Evolutionary conservation across 2,113 vertebrate genomes (phyloP).

Genomic region (Tinamus guttatus): DNA sequence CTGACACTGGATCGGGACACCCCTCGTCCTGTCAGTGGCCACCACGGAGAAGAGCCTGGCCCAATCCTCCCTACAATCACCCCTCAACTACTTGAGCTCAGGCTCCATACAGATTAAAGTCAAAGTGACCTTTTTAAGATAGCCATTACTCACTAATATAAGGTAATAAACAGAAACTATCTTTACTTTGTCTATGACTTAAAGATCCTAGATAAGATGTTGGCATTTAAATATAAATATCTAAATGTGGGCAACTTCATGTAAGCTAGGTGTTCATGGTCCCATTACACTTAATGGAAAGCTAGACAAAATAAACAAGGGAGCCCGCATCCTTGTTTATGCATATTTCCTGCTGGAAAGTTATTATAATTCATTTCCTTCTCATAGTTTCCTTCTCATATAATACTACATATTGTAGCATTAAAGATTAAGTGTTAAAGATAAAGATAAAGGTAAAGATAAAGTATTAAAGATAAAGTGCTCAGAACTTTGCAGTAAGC

Average conservation of each 20-base stretch:
- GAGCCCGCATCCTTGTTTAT: background rate
- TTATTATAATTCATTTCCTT: background rate
- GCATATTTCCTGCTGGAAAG: background rate
- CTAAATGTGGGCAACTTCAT: background rate
- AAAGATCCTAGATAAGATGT: background rate
- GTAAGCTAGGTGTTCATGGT: background rate
- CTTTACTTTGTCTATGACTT: background rate
- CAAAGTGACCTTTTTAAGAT: background rate
- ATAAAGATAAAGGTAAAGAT: too few species aligned
- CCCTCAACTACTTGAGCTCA: too few species aligned
- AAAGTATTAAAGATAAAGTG: too few species aligned
- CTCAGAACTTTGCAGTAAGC: background rate
- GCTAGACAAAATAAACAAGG: background rate
- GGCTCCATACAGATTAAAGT: background rate
- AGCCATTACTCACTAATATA: background rate
- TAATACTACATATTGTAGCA: background rate
- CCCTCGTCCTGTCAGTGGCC: too few species aligned
- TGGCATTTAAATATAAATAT: background rate
- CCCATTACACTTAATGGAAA: background rate
- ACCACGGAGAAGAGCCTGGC: too few species aligned
- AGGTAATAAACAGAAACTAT: background rate
- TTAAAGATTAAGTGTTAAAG: too few species aligned
- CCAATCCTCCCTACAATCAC: too few species aligned
- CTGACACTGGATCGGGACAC: too few species aligned
- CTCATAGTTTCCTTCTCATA: background rate